Conservation (phyloP, 2,888 invertebrate species). For the Theristus sp. region DNA sequence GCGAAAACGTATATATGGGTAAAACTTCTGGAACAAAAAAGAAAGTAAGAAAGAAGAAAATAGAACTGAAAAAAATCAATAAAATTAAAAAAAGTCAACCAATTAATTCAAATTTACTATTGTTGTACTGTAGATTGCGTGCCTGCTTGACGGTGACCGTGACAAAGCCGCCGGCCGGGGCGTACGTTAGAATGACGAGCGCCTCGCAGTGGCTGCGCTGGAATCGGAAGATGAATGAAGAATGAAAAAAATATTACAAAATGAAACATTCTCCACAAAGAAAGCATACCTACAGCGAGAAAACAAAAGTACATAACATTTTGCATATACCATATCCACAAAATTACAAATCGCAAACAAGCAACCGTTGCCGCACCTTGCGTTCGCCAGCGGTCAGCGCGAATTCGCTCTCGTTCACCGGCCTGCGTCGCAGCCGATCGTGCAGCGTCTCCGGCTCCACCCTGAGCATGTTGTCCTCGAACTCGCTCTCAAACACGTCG, state of each 20-base stretch:
- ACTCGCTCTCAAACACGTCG: constrained; percentile 18
- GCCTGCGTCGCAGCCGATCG: not conserved
- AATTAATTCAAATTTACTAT: constrained; percentile 12
- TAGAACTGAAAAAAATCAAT: not conserved
- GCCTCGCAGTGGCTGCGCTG: too few species aligned
- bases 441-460: constrained; percentile 6
- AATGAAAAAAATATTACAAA: too few species aligned
- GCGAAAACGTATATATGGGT: too few species aligned
- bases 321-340: too few species aligned
- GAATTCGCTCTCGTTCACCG: not conserved
- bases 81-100: not conserved
- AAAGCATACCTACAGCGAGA: too few species aligned
- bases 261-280: too few species aligned
- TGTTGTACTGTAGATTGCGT: constrained; percentile 15
- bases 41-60: too few species aligned
- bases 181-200: constrained; percentile 22
- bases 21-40: too few species aligned
- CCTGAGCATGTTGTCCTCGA: constrained; percentile 16
- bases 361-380: not conserved
- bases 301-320: too few species aligned
- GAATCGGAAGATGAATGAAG: too few species aligned
- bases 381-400: not conserved
- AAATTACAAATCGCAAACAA: too few species aligned
- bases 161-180: constrained; percentile 20
- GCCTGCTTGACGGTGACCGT: constrained; percentile 25